Evolutionary conservation across 1,140 invertebrate species (phyloP), one percentile per base, ranked within the genome.

Genomic region (Cydia fagiglandana): DNA sequence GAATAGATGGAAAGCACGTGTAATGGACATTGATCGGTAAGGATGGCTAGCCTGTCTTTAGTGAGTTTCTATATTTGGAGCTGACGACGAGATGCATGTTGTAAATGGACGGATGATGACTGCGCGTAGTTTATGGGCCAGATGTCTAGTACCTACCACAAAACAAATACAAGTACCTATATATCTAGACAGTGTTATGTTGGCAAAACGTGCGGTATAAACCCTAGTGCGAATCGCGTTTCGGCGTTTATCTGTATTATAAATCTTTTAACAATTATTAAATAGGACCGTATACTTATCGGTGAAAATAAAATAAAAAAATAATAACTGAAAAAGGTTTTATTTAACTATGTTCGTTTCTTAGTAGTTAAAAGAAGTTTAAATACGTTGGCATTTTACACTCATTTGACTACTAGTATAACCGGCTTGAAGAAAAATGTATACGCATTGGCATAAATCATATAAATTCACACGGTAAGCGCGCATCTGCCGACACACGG

Each of bases 401-500:
- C 17, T 20, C 10, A 61, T 61, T 24, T 24, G 0, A 24, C 24
- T 4, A 61, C 24, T 61, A 24, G 9, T 61, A 24, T 24, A 4
- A 24, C 20, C 7, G 20, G 0, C 9, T 24, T 61, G 2, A 24
- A 61, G 7, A 10, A 7, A 61, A 24, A 61, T 1, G 24, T 5
- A 10, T 0, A 61, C 56, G 17, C 20, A 56, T 20, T 56, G 53
- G 20, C 17, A 61, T 61, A 24, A 24, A 61, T 24, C 56, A n/a
- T 61, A 61, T 61, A 12, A 61, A 61, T 61, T 61, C 56, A 24
- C 30, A 70, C 66, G 30, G 66, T 38, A 53, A 53, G 28, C 66
- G 66, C 28, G 66, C 66, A 70, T 70, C 66, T 70, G 38, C 66
- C 9, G 64, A 50, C 64, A 34, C 64, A 41, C 75, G 78, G 75